Percentiles rank a stretch among this genome's conserved stretches.
These are phyloP conservation scores for Gymnarchus niloticus DNA, from an alignment of 2,113 vertebrate genomes.

Conservation along the genomic window DNA sequence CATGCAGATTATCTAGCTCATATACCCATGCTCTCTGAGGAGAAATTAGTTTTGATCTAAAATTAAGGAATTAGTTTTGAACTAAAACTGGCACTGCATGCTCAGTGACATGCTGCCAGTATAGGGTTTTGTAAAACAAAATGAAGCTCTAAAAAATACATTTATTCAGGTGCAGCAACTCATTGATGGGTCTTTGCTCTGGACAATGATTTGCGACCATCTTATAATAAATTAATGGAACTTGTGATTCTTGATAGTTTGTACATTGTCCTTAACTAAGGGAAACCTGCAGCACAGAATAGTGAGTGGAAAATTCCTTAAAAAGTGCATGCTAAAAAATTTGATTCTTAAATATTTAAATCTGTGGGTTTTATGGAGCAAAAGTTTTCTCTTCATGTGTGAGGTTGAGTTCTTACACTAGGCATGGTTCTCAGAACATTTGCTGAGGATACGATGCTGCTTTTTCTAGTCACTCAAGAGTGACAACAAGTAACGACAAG, in stretches of 20 bases:
- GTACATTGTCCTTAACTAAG: not conserved
- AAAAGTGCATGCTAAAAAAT: not conserved
- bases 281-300: no score
- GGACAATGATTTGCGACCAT: not conserved
- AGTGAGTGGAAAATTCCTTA: not conserved
- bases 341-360: not conserved
- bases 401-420: not conserved
- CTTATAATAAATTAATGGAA: not conserved
- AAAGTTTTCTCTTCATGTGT: not conserved
- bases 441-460: not conserved
- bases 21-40: no score
- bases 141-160: not conserved
- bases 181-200: not conserved
- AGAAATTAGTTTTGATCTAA: no score
- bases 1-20: no score
- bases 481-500: not conserved
- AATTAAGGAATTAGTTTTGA: no score
- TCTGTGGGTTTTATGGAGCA: not conserved
- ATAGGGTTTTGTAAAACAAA: no score
- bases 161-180: not conserved
- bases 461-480: not conserved
- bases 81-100: no score
- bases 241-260: not conserved
- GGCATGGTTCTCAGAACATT: not conserved
- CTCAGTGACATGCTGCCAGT: no score